Evolutionary conservation across 2,113 vertebrate species (phyloP).

Genomic region (Poeciliopsis occidentalis): DNA sequence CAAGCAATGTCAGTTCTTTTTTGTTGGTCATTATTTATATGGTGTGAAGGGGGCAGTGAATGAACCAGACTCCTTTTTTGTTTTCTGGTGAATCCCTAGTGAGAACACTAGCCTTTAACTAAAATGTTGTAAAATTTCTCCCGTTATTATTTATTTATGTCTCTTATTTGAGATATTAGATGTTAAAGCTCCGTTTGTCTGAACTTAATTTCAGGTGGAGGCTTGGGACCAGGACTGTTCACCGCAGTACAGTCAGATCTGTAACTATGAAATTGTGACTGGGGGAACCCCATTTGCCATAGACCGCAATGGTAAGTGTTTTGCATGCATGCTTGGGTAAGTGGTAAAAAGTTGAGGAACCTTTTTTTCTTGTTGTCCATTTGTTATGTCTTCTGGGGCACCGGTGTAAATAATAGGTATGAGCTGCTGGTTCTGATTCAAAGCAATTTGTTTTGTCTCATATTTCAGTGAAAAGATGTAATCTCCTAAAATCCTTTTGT

Average conservation of each 20-base stretch:
- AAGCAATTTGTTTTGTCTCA: too few species aligned
- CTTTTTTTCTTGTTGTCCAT: neutral
- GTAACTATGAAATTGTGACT: slow-evolving; percentile 95
- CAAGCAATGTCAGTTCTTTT: too few species aligned
- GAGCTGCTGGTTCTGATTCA: too few species aligned
- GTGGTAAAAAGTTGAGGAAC: neutral
- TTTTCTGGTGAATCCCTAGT: too few species aligned
- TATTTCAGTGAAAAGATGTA: too few species aligned
- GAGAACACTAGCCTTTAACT: neutral
- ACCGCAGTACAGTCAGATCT: slow-evolving; percentile 97
- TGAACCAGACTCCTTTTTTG: too few species aligned
- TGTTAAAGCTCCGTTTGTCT: neutral
- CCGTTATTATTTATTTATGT: neutral
- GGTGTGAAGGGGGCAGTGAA: too few species aligned
- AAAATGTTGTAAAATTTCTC: neutral
- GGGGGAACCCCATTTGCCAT: slow-evolving; percentile 93
- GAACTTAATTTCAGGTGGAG: slow-evolving; percentile 81
- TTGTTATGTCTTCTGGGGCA: neutral
- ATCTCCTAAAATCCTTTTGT: too few species aligned
- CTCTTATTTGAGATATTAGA: neutral
- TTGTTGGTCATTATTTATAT: too few species aligned
- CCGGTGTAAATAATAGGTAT: too few species aligned
- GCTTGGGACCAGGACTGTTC: slow-evolving; percentile 95
- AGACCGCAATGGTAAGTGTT: slow-evolving; percentile 92
- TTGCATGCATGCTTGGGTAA: neutral